Conservation (phyloP, 1,140 invertebrate species). For the Apis cerana region DNA sequence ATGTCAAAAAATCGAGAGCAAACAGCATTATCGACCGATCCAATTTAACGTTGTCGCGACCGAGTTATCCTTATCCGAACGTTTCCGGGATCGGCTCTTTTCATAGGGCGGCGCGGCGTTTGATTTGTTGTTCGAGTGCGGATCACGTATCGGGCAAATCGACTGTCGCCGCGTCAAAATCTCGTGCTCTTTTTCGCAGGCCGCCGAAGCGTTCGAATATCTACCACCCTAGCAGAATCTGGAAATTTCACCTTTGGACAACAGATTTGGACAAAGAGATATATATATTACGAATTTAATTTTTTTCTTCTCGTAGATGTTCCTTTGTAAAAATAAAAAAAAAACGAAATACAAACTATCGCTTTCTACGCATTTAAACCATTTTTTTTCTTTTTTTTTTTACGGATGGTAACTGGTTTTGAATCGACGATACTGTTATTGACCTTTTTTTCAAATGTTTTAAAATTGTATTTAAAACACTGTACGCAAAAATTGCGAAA, state of each 20-base stretch:
- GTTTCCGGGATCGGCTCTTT: constrained; percentile 14
- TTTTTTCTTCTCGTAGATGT: too few relatives aligned
- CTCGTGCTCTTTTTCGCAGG: background rate
- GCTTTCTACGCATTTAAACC: too few relatives aligned
- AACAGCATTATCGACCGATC: constrained; percentile 37
- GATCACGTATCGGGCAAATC: background rate
- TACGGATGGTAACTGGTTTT: too few relatives aligned
- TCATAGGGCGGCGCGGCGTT: background rate
- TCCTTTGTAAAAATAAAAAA: too few relatives aligned
- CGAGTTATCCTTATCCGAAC: constrained; percentile 35
- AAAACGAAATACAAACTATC: too few relatives aligned
- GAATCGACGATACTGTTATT: too few relatives aligned
- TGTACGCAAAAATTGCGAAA: too few relatives aligned
- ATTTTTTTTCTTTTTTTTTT: too few relatives aligned
- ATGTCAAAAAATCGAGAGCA: constrained; percentile 37
- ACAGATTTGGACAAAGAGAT: too few relatives aligned
- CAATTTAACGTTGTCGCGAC: constrained; percentile 29
- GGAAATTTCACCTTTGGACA: constrained; percentile 7
- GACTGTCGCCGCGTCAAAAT: background rate
- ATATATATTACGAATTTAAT: too few relatives aligned
- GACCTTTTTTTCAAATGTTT: too few relatives aligned
- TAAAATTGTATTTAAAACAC: too few relatives aligned
- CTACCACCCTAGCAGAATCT: background rate
- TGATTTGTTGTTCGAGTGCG: constrained; percentile 9
- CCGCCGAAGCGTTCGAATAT: background rate